Conservation (phyloP, 2,113 vertebrate species). For the Uria aalge region DNA sequence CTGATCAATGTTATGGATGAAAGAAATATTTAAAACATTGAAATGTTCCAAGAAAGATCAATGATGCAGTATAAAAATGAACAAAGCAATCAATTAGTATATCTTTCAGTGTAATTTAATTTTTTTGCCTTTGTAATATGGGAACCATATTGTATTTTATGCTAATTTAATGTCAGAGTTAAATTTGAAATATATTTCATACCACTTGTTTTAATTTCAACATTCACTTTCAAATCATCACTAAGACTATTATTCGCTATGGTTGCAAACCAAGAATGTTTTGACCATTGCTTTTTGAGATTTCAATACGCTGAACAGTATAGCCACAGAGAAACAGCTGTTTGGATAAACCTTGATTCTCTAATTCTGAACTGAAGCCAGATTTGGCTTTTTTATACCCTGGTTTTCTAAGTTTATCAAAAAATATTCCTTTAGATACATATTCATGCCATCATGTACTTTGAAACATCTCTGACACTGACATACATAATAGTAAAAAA, state of each 20-base stretch:
- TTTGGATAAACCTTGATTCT: neutral
- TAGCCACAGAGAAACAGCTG: neutral
- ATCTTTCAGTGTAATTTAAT: constrained; percentile 23
- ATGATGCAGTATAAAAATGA: constrained; percentile 65
- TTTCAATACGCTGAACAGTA: neutral
- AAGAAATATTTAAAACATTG: constrained; percentile 68
- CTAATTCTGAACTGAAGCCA: neutral
- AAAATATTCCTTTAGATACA: neutral
- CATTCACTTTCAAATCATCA: neutral
- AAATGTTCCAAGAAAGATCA: constrained; percentile 69
- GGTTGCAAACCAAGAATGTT: neutral
- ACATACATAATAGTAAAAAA: neutral
- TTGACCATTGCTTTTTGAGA: neutral
- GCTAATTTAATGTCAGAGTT: constrained; percentile 11
- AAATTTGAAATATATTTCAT: constrained; percentile 1
- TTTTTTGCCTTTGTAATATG: constrained; percentile 12
- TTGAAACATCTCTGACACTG: neutral
- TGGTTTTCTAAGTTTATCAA: neutral
- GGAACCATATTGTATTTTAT: neutral
- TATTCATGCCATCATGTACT: neutral
- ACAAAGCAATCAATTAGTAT: constrained; percentile 71
- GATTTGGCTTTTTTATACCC: neutral
- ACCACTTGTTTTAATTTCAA: neutral
- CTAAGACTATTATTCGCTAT: neutral
- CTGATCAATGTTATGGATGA: constrained; percentile 64